These are phyloP conservation scores for Belonocnema kinseyi DNA, from an alignment of 1,140 invertebrate genomes.

Conservation along the genomic window DNA sequence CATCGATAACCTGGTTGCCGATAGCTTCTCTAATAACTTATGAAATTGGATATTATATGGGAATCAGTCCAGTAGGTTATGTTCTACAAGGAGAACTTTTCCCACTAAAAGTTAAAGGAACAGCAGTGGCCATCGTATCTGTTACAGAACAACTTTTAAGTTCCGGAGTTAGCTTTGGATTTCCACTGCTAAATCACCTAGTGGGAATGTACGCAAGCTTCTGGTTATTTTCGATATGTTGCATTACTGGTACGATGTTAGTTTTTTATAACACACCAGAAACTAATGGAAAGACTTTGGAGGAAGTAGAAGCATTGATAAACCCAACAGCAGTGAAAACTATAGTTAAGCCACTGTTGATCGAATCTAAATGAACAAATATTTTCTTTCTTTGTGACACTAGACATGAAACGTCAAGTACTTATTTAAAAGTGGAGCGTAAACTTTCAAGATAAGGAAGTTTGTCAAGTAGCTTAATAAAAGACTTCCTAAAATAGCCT, in stretches of 20 bases:
- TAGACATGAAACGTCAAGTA: too few relatives aligned
- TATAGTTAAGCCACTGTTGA: background rate
- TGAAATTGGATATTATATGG: background rate
- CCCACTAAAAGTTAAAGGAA: background rate
- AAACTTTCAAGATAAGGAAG: too few relatives aligned
- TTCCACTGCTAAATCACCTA: background rate
- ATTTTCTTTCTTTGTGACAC: too few relatives aligned
- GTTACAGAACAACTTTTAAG: background rate
- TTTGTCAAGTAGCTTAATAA: too few relatives aligned
- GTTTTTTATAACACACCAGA: background rate
- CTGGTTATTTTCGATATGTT: background rate
- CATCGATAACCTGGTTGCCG: background rate
- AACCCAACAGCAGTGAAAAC: background rate
- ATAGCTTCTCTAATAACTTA: background rate
- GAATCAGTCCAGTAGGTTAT: background rate
- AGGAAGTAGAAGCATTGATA: background rate
- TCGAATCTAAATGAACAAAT: too few relatives aligned
- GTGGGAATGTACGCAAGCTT: background rate
- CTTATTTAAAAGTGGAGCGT: too few relatives aligned
- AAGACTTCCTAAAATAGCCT: too few relatives aligned
- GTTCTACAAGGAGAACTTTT: background rate
- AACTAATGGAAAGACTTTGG: slow-evolving; percentile 8
- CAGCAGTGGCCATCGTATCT: background rate
- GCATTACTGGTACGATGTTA: background rate
- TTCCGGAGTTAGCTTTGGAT: background rate